Evolutionary conservation across 1,140 invertebrate genomes (phyloP), one percentile per base, ranked within the genome.

Genomic region (Dendroctonus valens): DNA sequence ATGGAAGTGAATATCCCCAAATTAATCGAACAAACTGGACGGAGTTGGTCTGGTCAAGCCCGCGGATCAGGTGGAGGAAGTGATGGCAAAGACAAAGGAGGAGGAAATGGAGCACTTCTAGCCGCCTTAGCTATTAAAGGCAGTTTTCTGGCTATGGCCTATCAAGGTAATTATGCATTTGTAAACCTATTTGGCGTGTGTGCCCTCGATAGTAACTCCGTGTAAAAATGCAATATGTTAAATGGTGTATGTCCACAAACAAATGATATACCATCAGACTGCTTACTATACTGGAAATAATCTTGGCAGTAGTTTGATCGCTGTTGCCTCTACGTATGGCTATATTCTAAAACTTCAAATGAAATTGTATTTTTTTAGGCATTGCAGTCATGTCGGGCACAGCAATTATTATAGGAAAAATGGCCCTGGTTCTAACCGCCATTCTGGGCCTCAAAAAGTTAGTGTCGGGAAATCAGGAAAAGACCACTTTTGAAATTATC

Each of bases 401-500:
- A 73, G 88, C 91, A 8, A 74, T 93, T 12, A 80, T 91, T 9
- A 83, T 90, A 6, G 87, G 85, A 59, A 91, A 90, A 78, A 86
- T 92, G 71, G 91, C 91, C 9, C 77, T 93, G 3, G 81, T 90
- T 3, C 79, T 93, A 12, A 89, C 88, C 41, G 86, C 86, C 7
- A 88, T 91, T 44, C 83, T 92, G 48, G 89, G 88, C 0, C 79
- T 93, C 48, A 92, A 91, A 80, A 91, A 91, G 74, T 78, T 91
- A 15, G 83, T 89, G 0, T 81, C 84, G 5, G 82, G 81, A 4
- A 82, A 82, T 12, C 82, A 86, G 53, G 89, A 91, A 73, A 91
- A 91, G 76, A 91, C 89, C 3, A 91, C 90, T 9, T 90, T 91
- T 72, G 90, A 92, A 79, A 91, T 92, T 74, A 87, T 92, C 12